phyloP scores from a whole-genome alignment of 2,797 vertebrate species.

The Pseudochirops corinnae region DNA sequence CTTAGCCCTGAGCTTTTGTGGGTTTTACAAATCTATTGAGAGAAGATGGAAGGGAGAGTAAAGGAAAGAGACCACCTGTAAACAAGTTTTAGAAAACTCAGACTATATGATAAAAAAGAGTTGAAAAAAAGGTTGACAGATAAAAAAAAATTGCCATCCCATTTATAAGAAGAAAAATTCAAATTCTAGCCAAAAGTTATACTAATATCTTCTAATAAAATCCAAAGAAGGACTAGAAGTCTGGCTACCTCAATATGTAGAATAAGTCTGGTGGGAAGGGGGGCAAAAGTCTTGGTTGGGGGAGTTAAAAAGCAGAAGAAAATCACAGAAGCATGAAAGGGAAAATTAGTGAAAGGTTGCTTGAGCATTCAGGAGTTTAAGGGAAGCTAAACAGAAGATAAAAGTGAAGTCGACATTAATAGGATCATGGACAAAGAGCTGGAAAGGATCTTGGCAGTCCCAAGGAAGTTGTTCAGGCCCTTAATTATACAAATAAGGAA shows the following conservation, averaged over 20 bases:
- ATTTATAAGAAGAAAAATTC: neutral
- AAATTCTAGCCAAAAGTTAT: neutral
- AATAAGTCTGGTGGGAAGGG: neutral
- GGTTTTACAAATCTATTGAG: neutral
- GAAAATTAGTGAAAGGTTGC: neutral
- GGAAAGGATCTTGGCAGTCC: neutral
- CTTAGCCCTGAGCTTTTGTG: neutral
- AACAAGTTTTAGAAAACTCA: slow-evolving; percentile 1
- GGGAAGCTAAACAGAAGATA: neutral
- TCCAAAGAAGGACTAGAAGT: neutral
- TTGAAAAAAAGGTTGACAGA: neutral
- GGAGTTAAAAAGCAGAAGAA: neutral
- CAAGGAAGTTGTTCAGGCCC: neutral
- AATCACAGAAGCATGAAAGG: neutral
- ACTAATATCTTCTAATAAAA: neutral
- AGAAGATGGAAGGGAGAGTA: neutral
- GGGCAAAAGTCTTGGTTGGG: neutral
- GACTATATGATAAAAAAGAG: neutral
- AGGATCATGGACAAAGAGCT: neutral
- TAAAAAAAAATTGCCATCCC: neutral
- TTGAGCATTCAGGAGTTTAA: neutral
- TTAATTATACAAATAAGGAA: neutral
- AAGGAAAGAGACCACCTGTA: slow-evolving; percentile 23
- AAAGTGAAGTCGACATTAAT: neutral
- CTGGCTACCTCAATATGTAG: neutral